Conservation (phyloP, 2,113 vertebrate genomes). For the Gnathonemus echidnorhynchus region DNA sequence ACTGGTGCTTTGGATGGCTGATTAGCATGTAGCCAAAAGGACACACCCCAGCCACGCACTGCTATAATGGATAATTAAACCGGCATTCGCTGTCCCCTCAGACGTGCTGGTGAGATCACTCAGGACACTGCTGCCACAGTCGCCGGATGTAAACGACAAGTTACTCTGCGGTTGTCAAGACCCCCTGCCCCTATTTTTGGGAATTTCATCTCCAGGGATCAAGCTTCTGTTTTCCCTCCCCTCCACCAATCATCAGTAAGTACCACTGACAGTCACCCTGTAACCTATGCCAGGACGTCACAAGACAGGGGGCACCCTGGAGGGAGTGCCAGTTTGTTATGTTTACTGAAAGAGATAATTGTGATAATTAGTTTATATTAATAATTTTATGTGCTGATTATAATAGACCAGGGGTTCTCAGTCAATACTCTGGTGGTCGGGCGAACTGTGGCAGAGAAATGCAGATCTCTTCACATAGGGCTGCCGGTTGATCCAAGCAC, state of each 20-base stretch:
- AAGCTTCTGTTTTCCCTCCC: not conserved
- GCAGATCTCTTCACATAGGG: not conserved
- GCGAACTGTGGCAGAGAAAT: not conserved
- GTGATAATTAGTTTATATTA: not conserved
- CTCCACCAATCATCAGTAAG: not conserved
- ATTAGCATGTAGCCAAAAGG: not conserved
- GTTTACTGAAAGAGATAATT: not conserved
- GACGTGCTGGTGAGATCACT: not conserved
- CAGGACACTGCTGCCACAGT: not conserved
- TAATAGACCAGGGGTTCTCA: not conserved
- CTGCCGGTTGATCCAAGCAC: not conserved
- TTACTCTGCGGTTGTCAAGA: not conserved
- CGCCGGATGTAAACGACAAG: not conserved
- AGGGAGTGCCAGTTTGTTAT: not conserved
- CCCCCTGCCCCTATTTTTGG: not conserved
- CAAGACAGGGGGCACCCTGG: not conserved
- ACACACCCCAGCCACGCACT: not conserved
- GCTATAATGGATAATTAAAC: not conserved
- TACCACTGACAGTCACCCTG: not conserved
- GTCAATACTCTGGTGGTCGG: not conserved
- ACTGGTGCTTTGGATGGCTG: not conserved
- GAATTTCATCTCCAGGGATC: not conserved
- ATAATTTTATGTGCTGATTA: not conserved
- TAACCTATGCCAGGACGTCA: not conserved
- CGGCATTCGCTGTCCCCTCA: not conserved